A percentile compares a stretch with the other conserved stretches of the same genome.
phyloP scores from a whole-genome alignment of 1,140 invertebrate genomes.

The Drosophila melanica region DNA sequence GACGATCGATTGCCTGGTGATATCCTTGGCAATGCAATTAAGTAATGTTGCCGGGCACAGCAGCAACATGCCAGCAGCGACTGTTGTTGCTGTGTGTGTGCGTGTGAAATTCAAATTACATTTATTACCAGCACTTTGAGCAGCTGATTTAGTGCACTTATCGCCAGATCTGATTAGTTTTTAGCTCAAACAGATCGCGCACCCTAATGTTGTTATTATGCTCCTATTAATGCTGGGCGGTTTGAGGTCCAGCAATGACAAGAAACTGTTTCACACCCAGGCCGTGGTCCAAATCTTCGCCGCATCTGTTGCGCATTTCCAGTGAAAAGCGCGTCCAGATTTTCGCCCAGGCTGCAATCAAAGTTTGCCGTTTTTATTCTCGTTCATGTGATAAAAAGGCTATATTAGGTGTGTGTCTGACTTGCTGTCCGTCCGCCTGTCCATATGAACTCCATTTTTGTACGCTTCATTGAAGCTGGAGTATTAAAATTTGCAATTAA shows the following conservation, averaged over 20 bases:
- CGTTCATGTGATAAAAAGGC: too few relatives aligned
- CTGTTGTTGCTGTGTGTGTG: conserved; percentile 18
- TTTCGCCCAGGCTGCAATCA: conserved; percentile 44
- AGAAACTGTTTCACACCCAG: conserved; percentile 21
- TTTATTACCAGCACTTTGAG: conserved; percentile 72
- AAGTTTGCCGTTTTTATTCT: neutral
- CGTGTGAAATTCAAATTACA: conserved; percentile 73
- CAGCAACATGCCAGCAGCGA: conserved; percentile 7
- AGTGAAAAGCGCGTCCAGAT: conserved; percentile 60
- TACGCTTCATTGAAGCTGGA: too few relatives aligned
- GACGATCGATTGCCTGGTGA: conserved; percentile 77
- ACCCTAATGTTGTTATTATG: conserved; percentile 78
- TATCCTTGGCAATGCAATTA: conserved; percentile 75
- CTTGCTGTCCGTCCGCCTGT: too few relatives aligned
- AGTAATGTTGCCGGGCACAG: conserved; percentile 60
- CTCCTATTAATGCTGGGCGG: conserved; percentile 71
- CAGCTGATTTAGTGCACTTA: conserved; percentile 76
- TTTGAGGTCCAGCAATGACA: conserved; percentile 53
- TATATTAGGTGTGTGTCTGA: too few relatives aligned
- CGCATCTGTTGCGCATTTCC: conserved; percentile 51
- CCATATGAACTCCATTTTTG: too few relatives aligned
- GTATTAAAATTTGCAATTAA: too few relatives aligned
- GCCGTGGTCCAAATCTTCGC: conserved; percentile 14
- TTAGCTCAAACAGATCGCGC: conserved; percentile 62
- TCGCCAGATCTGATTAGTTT: conserved; percentile 63